Base-by-base conservation (phyloP, 1,140 invertebrate genomes). In the Brachionus manjavacas region DNA sequence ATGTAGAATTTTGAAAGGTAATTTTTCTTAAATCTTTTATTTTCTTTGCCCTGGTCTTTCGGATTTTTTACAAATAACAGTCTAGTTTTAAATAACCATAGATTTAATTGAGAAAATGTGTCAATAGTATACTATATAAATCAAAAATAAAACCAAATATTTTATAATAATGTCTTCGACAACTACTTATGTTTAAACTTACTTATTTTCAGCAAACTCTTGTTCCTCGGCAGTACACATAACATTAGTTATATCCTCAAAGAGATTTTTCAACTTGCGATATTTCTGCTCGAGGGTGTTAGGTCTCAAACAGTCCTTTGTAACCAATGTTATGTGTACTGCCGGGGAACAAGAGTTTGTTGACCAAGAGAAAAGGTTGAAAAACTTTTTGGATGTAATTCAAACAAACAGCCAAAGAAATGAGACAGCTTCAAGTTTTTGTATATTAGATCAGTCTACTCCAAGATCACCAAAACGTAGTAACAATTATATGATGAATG, bases 161-260 rank as follows among this genome's bases (percentile, higher is more conserved):
- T n/a, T n/a, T n/a, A n/a, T n/a, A n/a, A n/a, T n/a, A n/a, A n/a
- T n/a, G n/a, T n/a, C n/a, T n/a, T n/a, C n/a, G n/a, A n/a, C n/a
- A n/a, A n/a, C n/a, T n/a, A n/a, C n/a, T n/a, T n/a, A n/a, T n/a
- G n/a, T n/a, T n/a, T n/a, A n/a, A n/a, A n/a, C n/a, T n/a, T n/a
- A n/a, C n/a, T n/a, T n/a, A n/a, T n/a, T n/a, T n/a, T 70, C 66
- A 7, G 11, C 66, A 35, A 35, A 31, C 28, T 70, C 66, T 31
- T 35, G 23, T 70, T 70, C 66, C 23, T 31, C 66, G 23, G 66
- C 23, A 31, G 66, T 35, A 35, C 66, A 70, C 23, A 70, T 39
- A 31, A 70, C 28, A 35, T 70, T 70, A n/a, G 66, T 70, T 31
- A 70, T 70, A 70, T 70, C 66, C 28, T 70, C 66, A 35, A 35